phyloP scores from a whole-genome alignment of 2,888 invertebrate genomes.

The Coleophora flavipennella region DNA sequence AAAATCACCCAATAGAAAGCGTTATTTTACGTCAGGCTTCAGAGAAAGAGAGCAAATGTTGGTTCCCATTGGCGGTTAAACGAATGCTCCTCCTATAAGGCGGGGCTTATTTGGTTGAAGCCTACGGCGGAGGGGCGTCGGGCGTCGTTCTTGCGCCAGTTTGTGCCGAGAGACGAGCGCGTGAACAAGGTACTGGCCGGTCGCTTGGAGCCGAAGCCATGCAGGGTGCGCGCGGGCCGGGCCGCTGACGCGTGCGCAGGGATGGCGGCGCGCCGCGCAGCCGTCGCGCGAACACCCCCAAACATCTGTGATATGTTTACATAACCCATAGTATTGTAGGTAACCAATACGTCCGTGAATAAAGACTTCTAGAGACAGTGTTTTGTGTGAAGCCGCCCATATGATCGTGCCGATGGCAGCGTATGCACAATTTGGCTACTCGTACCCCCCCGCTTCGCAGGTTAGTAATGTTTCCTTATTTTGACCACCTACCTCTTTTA shows the following conservation, averaged over 20 bases:
- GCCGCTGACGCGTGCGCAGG: conserved; percentile 51
- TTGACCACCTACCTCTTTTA: no score
- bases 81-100: conserved; percentile 43
- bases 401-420: conserved; percentile 78
- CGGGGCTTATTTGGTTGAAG: conserved; percentile 48
- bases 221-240: conserved; percentile 58
- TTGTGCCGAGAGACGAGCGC: conserved; percentile 59
- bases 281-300: conserved; percentile 55
- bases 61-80: conserved; percentile 40
- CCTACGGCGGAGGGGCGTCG: conserved; percentile 66
- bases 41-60: conserved; percentile 53
- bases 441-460: conserved; percentile 94
- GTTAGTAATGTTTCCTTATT: conserved; percentile 63
- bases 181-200: conserved; percentile 53
- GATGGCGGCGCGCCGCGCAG: conserved; percentile 64
- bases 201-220: conserved; percentile 40
- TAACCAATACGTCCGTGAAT: conserved; percentile 51
- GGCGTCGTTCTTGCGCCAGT: conserved; percentile 66
- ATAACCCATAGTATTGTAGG: conserved; percentile 45
- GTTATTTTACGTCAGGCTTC: conserved; percentile 26
- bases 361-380: conserved; percentile 67
- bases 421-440: conserved; percentile 93
- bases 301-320: conserved; percentile 62
- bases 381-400: conserved; percentile 68
- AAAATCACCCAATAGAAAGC: conserved; percentile 36